Evolutionary conservation across 2,888 invertebrate genomes (phyloP).

Genomic region (Lutraria lutraria): DNA sequence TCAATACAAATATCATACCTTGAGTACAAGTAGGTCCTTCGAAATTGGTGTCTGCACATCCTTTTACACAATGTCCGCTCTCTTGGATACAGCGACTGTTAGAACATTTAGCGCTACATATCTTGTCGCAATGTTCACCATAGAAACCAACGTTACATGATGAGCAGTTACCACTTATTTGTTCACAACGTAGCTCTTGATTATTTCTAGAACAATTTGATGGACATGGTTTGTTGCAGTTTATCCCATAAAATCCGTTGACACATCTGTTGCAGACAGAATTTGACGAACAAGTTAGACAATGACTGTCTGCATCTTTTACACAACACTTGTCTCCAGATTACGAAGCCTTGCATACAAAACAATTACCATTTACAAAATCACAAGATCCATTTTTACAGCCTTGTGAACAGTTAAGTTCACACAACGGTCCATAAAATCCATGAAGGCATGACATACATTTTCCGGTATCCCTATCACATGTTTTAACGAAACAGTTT

Average conservation of each 20-base stretch:
- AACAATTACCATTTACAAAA: background rate
- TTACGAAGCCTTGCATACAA: background rate
- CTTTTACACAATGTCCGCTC: background rate
- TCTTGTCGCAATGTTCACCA: too few species aligned
- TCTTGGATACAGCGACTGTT: background rate
- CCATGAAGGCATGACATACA: background rate
- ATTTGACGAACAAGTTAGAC: background rate
- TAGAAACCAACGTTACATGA: too few species aligned
- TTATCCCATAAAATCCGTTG: background rate
- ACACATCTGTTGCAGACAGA: background rate
- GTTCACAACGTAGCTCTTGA: background rate
- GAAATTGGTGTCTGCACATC: background rate
- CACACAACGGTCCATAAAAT: background rate
- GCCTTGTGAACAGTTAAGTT: background rate
- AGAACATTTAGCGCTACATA: background rate
- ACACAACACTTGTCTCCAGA: too few species aligned
- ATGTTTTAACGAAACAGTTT: background rate
- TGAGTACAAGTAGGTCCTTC: background rate
- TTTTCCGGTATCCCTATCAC: background rate
- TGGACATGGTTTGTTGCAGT: background rate
- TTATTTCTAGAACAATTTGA: background rate
- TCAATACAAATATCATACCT: background rate
- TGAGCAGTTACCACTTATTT: background rate
- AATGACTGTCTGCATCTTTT: background rate
- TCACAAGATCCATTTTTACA: background rate